Base-by-base conservation (phyloP, 2,888 invertebrate species). In the Linnaemya tessellans region DNA sequence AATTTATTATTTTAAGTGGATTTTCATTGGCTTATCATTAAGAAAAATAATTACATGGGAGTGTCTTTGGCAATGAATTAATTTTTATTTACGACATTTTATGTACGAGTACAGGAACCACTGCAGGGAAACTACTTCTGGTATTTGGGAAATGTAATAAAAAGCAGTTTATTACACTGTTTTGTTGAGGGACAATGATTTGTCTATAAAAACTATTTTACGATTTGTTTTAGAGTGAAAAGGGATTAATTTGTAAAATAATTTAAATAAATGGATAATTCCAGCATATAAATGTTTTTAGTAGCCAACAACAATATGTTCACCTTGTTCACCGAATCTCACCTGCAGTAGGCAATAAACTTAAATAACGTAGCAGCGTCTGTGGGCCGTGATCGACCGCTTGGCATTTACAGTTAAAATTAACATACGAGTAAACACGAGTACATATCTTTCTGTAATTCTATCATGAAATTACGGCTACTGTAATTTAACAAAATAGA, bases 1-100 rank as follows among this genome's bases (percentile, higher is more conserved):
- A 88, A 88, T 87, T 88, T 88, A 88, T 88, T 86, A 87, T 86
- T 87, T 88, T 85, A 86, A 87, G 87, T 88, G 87, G 87, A 87
- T 88, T 88, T 87, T 86, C 85, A 88, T 87, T 88, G 87, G 84
- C 81, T 88, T 84, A 83, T 75, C 85, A 85, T 75, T 82, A 80
- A 81, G 56, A 78, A 78, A 67, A 80, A 75, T 82, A 85, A 85
- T 82, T 85, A 85, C 41, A 79, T 82, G 82, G 82, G 85, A 82
- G 85, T 82, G 82, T 85, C 85, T 74, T 80, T 71, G 79, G 49
- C 64, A 85, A 82, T 80, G 85, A 82, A 85, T 85, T 85, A 70
- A 79, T 79, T 78, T 85, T 82, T 64, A 79, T 85, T 85, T 62
- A 74, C 68, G 65, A 25, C 68, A 70, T 38, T 82, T 62, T 70